Percentiles rank a stretch among this genome's conserved stretches.
phyloP scores from a whole-genome alignment of 2,888 invertebrate genomes.

The Phytoseiulus persimilis region DNA sequence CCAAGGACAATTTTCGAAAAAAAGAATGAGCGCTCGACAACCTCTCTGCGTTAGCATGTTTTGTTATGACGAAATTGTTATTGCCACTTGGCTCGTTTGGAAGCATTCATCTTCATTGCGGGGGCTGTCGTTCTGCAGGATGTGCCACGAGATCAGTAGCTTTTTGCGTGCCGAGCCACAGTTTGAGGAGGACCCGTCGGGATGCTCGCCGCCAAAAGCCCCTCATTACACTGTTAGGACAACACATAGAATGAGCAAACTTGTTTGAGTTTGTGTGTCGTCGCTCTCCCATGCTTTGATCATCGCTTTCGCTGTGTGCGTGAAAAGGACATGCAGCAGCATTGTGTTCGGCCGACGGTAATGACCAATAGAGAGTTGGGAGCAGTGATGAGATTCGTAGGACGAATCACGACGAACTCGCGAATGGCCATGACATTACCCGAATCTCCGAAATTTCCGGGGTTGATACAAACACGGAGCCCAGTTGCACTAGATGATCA shows the following conservation, averaged over 20 bases:
- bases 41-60: not conserved
- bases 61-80: not conserved
- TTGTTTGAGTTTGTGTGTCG: not conserved
- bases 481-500: too few relatives aligned
- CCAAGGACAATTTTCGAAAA: not conserved
- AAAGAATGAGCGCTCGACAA: not conserved
- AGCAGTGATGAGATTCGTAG: not conserved
- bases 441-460: not conserved
- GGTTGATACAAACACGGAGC: not conserved
- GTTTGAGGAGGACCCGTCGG: not conserved
- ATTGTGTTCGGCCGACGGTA: not conserved
- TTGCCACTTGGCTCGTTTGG: not conserved
- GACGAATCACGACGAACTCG: not conserved
- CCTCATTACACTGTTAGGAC: not conserved
- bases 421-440: not conserved
- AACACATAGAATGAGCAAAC: not conserved
- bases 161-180: not conserved
- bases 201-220: not conserved
- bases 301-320: not conserved
- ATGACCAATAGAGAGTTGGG: not conserved
- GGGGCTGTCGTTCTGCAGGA: not conserved
- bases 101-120: not conserved
- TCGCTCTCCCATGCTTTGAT: not conserved
- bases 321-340: not conserved
- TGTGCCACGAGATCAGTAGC: not conserved